Base-by-base conservation (phyloP, 2,888 invertebrate species). In the Idaea aversata region DNA sequence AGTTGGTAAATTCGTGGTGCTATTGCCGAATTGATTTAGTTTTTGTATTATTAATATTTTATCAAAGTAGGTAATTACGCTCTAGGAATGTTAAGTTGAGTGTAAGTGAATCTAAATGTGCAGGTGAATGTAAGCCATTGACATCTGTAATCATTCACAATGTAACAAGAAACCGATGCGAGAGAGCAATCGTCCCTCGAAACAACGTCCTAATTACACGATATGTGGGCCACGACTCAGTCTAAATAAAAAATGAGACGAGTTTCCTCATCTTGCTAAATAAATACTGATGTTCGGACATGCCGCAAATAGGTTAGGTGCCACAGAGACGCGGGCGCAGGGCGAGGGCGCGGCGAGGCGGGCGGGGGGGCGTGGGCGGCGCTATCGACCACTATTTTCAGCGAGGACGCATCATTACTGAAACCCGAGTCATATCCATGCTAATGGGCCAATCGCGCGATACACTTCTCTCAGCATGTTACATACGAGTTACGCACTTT, bases 261-360 rank as follows among this genome's bases (percentile, higher is more conserved):
- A 84, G 86, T 91, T 92, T 91, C 89, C 90, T 88, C 88, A 90
- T 90, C 87, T 88, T 76, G 87, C 88, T 91, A 91, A 91, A 92
- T 90, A 91, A 92, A 91, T 90, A 90, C 88, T 87, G 86, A 81
- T 83, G 84, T 79, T 84, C 85, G 83, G 72, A 85, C 83, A 86
- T 83, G 89, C 90, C 92, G 90, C 92, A 92, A 91, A 93, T 93
- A 93, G 93, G 88, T 84, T 83, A 85, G 76, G 81, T 77, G 86
- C 83, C 76, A 76, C 72, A 74, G 66, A 77, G 72, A 80, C 76
- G 81, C 78, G 78, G 79, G 77, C 75, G 73, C 75, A 63, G 75
- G 62, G 67, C 74, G 73, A 69, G 61, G 68, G 68, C 69, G 69
- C 67, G 74, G 73, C 72, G 69, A 63, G 77, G 80, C 76, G 65